Evolutionary conservation across 2,113 vertebrate species (phyloP).

Genomic region (Otus sunia): DNA sequence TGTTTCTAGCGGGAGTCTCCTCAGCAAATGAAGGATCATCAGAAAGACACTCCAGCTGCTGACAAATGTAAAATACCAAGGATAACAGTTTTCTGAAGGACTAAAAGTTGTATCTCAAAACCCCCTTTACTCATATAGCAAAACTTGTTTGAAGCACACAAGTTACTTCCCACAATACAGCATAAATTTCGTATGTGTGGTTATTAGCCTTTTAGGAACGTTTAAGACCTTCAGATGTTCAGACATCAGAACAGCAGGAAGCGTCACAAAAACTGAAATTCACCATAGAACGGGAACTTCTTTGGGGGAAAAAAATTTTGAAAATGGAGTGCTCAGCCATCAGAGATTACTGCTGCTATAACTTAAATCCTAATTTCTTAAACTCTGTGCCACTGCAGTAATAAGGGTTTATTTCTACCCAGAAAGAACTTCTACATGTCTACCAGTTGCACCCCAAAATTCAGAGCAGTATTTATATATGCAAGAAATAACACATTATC

Average conservation of each 20-base stretch:
- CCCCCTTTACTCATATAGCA: neutral
- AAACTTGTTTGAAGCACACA: neutral
- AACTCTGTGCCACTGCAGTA: neutral
- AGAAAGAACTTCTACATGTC: neutral
- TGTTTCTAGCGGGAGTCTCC: neutral
- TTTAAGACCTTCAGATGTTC: neutral
- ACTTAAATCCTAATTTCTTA: neutral
- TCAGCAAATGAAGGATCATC: neutral
- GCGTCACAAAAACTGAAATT: neutral
- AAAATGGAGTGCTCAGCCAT: neutral
- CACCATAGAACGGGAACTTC: neutral
- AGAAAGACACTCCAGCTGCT: neutral
- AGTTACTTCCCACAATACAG: neutral
- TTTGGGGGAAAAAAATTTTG: neutral
- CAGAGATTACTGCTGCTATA: neutral
- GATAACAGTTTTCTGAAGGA: neutral
- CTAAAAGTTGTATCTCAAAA: neutral
- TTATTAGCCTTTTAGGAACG: neutral
- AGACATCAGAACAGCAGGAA: neutral
- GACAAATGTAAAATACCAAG: neutral
- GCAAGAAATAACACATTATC: neutral
- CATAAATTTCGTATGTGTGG: neutral
- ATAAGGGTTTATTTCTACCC: neutral
- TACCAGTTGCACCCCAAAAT: neutral
- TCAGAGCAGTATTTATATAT: neutral